These are phyloP conservation scores for Mactromeris polynyma DNA, from an alignment of 2,888 invertebrate genomes.

Conservation along the genomic window DNA sequence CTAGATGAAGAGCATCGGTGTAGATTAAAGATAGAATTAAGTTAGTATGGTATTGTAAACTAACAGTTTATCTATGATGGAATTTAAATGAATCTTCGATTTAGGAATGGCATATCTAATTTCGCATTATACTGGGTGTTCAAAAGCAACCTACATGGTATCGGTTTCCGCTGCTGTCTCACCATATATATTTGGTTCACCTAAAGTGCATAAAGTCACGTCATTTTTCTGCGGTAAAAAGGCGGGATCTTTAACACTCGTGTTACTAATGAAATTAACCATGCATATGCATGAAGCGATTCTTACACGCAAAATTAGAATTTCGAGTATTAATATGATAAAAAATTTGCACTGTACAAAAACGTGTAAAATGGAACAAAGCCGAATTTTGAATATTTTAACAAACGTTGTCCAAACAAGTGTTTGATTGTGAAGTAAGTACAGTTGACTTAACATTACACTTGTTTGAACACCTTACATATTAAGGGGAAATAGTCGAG, in stretches of 20 bases:
- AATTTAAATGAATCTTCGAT: slow-evolving; percentile 1
- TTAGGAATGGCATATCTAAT: slow-evolving; percentile 25
- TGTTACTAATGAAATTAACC: neutral
- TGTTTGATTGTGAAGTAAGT: neutral
- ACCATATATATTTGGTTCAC: slow-evolving; percentile 26
- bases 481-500: neutral
- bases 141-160: slow-evolving; percentile 31
- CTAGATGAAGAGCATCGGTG: neutral
- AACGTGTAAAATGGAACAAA: neutral
- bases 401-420: neutral
- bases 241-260: neutral
- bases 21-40: neutral
- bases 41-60: neutral
- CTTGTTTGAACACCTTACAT: neutral
- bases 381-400: neutral
- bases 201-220: slow-evolving; percentile 32
- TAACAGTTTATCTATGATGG: slow-evolving; percentile 16
- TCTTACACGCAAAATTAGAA: neutral
- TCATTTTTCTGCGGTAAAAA: neutral
- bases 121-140: slow-evolving; percentile 38
- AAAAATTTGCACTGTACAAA: neutral
- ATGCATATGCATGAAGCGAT: neutral
- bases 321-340: neutral
- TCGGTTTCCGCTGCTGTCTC: slow-evolving; percentile 17
- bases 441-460: neutral